Conservation (phyloP, 2,797 vertebrate species). For the Distichodus sexfasciatus region DNA sequence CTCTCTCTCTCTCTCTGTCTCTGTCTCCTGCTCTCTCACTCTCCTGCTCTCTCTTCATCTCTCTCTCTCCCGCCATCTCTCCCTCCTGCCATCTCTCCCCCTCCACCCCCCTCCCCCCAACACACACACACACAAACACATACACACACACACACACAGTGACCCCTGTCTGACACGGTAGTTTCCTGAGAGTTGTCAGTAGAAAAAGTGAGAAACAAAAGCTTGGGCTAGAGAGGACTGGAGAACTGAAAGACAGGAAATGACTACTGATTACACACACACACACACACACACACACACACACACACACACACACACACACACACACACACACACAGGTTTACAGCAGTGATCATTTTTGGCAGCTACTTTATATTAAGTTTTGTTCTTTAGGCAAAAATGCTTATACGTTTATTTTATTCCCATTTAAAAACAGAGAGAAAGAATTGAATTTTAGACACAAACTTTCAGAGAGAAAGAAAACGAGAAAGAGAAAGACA, state of each 20-base stretch:
- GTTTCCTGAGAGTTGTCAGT: conserved; percentile 70
- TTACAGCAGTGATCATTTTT: too few species aligned
- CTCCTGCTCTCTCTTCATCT: background rate
- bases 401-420: conserved; percentile 9
- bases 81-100: background rate
- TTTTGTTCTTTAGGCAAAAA: too few species aligned
- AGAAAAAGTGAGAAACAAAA: conserved; percentile 66
- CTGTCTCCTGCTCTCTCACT: background rate
- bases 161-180: conserved; percentile 55
- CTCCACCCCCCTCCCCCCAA: conserved; percentile 28
- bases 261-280: conserved; percentile 67
- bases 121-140: conserved; percentile 52
- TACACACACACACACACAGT: conserved; percentile 54
- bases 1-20: background rate
- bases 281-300: conserved; percentile 30
- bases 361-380: too few species aligned
- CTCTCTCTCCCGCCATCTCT: too few species aligned
- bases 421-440: conserved; percentile 33
- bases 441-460: too few species aligned
- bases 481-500: too few species aligned
- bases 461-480: too few species aligned
- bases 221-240: conserved; percentile 58
- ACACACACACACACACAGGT: background rate
- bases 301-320: conserved; percentile 31
- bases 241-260: conserved; percentile 73